Percentiles rank a stretch among this genome's conserved stretches.
phyloP scores from a whole-genome alignment of 2,888 invertebrate genomes.

The Perithous albicinctus region DNA sequence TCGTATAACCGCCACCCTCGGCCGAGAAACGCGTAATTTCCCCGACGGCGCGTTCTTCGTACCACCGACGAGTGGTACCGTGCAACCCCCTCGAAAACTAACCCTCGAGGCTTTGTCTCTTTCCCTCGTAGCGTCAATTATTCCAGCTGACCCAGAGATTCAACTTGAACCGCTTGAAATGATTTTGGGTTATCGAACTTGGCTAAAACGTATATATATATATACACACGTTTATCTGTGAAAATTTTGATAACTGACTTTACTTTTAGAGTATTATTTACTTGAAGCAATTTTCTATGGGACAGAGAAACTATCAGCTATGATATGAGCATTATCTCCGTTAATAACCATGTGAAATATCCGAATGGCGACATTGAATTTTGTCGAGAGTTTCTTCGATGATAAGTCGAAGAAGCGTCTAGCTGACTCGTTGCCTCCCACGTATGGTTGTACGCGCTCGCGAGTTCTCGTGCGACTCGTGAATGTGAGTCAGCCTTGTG shows the following conservation, averaged over 20 bases:
- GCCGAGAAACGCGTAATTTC: constrained; percentile 20
- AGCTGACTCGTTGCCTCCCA: constrained; percentile 6
- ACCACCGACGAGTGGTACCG: constrained; percentile 56
- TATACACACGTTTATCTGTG: background rate
- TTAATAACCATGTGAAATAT: too few species aligned
- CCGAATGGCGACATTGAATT: too few species aligned
- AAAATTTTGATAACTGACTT: background rate
- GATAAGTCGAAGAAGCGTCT: background rate
- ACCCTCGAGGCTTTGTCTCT: background rate
- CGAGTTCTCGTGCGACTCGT: constrained; percentile 18
- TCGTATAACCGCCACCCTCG: constrained; percentile 30
- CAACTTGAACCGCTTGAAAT: background rate
- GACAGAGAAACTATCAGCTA: too few species aligned
- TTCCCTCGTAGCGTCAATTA: background rate
- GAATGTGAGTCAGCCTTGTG: constrained; percentile 53
- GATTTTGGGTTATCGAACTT: background rate
- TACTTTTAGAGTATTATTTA: background rate
- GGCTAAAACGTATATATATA: background rate
- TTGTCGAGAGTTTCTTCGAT: constrained; percentile 9
- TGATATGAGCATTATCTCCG: too few species aligned
- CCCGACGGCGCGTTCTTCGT: constrained; percentile 42
- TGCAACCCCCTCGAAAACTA: constrained; percentile 36
- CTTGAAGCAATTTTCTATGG: too few species aligned
- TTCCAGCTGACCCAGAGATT: background rate
- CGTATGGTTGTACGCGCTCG: constrained; percentile 1